These are phyloP conservation scores for Phrynosoma blainvillii DNA, from an alignment of 2,113 vertebrate genomes.

Conservation along the genomic window DNA sequence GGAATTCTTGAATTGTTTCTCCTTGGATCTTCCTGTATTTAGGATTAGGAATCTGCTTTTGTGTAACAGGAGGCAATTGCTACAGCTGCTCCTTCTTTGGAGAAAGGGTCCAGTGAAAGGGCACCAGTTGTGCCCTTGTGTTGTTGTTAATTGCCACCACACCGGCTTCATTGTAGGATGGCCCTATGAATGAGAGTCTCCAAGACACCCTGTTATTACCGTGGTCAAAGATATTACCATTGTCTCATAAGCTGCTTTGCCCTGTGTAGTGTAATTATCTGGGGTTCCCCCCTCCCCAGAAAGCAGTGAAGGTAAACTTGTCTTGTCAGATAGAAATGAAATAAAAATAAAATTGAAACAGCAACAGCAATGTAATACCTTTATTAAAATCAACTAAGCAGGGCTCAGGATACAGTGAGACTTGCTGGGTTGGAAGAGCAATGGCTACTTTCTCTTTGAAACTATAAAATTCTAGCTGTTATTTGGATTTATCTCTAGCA, in stretches of 20 bases:
- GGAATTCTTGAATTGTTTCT: neutral
- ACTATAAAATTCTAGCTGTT: neutral
- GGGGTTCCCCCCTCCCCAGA: too few relatives aligned
- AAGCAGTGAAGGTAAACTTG: neutral
- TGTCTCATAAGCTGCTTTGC: neutral
- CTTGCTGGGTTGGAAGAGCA: neutral
- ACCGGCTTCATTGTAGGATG: too few relatives aligned
- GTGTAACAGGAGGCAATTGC: neutral
- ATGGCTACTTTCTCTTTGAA: neutral
- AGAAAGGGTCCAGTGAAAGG: neutral
- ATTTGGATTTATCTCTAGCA: slow-evolving; percentile 8
- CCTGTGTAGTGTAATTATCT: neutral
- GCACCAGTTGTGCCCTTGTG: slow-evolving; percentile 13
- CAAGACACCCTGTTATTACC: neutral
- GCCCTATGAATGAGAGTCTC: too few relatives aligned
- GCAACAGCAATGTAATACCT: neutral
- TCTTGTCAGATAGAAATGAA: neutral
- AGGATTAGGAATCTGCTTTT: neutral
- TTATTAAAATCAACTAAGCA: neutral
- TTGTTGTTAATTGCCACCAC: too few relatives aligned
- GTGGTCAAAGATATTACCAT: neutral
- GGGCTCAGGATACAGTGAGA: neutral
- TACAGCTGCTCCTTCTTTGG: neutral
- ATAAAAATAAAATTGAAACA: neutral
- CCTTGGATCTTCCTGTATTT: neutral